Evolutionary conservation across 2,888 invertebrate genomes (phyloP).

Genomic region (Ecliptopera silaceata): DNA sequence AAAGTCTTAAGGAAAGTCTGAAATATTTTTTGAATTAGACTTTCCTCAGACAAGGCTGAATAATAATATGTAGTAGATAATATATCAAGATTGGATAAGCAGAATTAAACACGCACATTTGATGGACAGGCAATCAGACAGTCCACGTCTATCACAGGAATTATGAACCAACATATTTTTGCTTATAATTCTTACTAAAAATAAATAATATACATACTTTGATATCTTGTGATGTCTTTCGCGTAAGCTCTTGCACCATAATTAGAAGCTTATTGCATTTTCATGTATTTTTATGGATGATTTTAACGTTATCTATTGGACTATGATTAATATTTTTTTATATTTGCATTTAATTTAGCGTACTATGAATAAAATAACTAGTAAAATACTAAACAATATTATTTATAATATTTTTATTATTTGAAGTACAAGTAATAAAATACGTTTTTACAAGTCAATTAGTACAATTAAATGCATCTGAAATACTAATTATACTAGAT

Average conservation of each 20-base stretch:
- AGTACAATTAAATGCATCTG: too few species aligned
- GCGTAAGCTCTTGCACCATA: constrained; percentile 17
- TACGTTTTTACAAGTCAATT: too few species aligned
- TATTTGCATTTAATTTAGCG: not conserved
- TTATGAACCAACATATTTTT: constrained; percentile 45
- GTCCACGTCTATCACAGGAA: constrained; percentile 42
- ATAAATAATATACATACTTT: too few species aligned
- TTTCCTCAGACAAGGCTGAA: too few species aligned
- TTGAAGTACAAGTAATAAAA: too few species aligned
- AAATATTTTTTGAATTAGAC: too few species aligned
- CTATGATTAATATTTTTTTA: constrained; percentile 8
- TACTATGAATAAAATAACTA: too few species aligned
- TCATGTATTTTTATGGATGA: not conserved
- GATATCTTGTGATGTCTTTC: constrained; percentile 11
- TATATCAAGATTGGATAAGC: constrained; percentile 38
- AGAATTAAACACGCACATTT: constrained; percentile 32
- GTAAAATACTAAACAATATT: too few species aligned
- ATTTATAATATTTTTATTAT: too few species aligned
- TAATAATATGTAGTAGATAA: too few species aligned
- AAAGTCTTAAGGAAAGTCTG: too few species aligned
- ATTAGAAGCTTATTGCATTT: not conserved
- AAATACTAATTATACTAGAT: too few species aligned
- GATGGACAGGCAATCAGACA: constrained; percentile 64
- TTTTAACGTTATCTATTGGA: constrained; percentile 16
- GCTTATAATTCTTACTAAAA: constrained; percentile 45